Evolutionary conservation across 1,140 invertebrate species (phyloP).

Genomic region (Anadara kagoshimensis): DNA sequence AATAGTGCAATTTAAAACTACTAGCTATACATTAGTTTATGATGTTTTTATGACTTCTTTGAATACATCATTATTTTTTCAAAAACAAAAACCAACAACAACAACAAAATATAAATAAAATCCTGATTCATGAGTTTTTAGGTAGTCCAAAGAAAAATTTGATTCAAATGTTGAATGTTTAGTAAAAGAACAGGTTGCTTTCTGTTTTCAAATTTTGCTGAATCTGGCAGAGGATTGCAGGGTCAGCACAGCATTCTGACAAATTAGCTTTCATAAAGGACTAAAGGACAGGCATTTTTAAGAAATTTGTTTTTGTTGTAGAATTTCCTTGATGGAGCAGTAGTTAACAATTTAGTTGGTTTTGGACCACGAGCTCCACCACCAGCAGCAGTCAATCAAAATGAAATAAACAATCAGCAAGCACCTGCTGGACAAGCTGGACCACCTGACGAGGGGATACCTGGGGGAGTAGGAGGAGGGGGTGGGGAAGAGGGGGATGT

Average conservation of each 20-base stretch:
- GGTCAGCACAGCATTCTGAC: background rate
- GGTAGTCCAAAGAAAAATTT: too few relatives aligned
- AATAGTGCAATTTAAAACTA: too few relatives aligned
- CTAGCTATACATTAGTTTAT: too few relatives aligned
- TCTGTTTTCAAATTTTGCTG: too few relatives aligned
- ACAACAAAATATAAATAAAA: too few relatives aligned
- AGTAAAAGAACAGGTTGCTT: too few relatives aligned
- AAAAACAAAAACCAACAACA: too few relatives aligned
- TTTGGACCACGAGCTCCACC: conserved; percentile 39
- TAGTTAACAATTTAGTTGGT: conserved; percentile 60
- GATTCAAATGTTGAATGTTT: too few relatives aligned
- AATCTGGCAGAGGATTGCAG: too few relatives aligned
- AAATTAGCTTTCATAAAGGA: background rate
- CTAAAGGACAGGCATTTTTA: background rate
- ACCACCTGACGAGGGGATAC: conserved; percentile 51
- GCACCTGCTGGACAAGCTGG: conserved; percentile 39
- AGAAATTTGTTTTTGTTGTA: conserved; percentile 26
- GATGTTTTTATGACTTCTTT: too few relatives aligned
- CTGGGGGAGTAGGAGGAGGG: conserved; percentile 61
- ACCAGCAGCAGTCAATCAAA: conserved; percentile 50
- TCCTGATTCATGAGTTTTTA: too few relatives aligned
- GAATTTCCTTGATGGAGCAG: conserved; percentile 62
- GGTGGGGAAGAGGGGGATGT: conserved; percentile 59
- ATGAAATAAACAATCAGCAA: conserved; percentile 54
- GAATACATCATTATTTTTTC: too few relatives aligned